Evolutionary conservation across 2,888 invertebrate genomes (phyloP).

Genomic region (Lacanobia wlatinum): DNA sequence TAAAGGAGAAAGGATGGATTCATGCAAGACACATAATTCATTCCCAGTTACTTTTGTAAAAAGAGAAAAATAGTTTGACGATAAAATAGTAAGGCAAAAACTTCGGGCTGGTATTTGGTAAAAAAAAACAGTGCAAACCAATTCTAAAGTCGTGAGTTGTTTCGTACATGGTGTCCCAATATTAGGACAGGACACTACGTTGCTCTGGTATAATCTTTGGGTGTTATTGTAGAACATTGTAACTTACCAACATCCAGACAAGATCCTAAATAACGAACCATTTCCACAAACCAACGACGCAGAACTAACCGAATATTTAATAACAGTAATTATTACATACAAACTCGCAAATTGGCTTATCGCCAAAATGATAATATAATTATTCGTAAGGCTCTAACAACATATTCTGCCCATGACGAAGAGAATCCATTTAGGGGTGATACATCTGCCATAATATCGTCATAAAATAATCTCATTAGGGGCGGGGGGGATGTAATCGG

Average conservation of each 20-base stretch:
- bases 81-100: no score
- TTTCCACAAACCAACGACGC: constrained; percentile 14
- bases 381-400: constrained; percentile 52
- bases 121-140: no score
- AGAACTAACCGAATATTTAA: constrained; percentile 30
- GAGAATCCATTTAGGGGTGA: constrained; percentile 61
- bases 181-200: background rate
- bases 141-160: no score
- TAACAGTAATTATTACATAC: constrained; percentile 43
- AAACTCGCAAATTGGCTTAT: constrained; percentile 60
- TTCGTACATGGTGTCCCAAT: no score
- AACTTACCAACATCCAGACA: background rate
- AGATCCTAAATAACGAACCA: constrained; percentile 8
- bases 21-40: background rate
- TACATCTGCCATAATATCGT: constrained; percentile 64
- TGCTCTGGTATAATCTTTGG: background rate
- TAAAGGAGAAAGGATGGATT: background rate
- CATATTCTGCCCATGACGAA: constrained; percentile 48
- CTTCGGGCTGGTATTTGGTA: no score
- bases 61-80: no score
- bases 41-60: no score
- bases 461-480: constrained; percentile 69
- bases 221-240: background rate
- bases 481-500: constrained; percentile 63
- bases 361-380: constrained; percentile 57